These are phyloP conservation scores for Cyprinodon brontotheroides DNA, from an alignment of 2,113 vertebrate species.

Conservation along the genomic window DNA sequence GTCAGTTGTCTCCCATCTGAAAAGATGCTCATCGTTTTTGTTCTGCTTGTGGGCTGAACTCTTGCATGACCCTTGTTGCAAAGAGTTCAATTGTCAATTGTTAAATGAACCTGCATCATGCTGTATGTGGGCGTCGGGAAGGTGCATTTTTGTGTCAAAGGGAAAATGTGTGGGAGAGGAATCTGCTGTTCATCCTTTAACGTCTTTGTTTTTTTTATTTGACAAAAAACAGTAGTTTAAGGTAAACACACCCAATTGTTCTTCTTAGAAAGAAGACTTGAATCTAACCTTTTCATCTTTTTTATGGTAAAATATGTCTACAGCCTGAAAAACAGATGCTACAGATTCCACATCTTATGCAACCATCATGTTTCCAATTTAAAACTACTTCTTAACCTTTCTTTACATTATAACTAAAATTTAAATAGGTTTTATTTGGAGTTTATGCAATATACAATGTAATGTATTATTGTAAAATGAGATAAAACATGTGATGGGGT, in stretches of 20 bases:
- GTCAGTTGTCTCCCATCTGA: slow-evolving; percentile 8
- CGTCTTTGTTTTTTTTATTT: slow-evolving; percentile 13
- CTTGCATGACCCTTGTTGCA: slow-evolving; percentile 3
- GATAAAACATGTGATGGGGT: not conserved
- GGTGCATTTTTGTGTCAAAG: slow-evolving; percentile 34
- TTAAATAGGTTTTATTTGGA: slow-evolving; percentile 15
- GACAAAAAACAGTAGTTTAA: slow-evolving; percentile 3
- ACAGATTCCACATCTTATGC: slow-evolving; percentile 26
- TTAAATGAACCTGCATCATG: slow-evolving; percentile 15
- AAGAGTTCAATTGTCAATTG: slow-evolving; percentile 18
- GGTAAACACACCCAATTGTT: slow-evolving; percentile 21
- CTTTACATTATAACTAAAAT: not conserved
- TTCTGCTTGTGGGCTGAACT: slow-evolving; percentile 6
- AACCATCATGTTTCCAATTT: slow-evolving; percentile 21
- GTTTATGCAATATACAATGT: not conserved
- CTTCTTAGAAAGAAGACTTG: not conserved
- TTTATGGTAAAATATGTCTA: not conserved
- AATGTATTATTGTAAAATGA: not conserved
- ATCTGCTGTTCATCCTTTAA: slow-evolving; percentile 7
- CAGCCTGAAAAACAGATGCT: slow-evolving; percentile 15
- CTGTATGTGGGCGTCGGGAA: slow-evolving; percentile 23
- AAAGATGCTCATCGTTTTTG: not conserved
- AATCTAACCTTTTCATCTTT: slow-evolving; percentile 6
- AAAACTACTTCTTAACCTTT: too few relatives aligned
- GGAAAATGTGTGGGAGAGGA: slow-evolving; percentile 27